phyloP scores from a whole-genome alignment of 2,888 invertebrate genomes.

The Rhabditoides inermis region DNA sequence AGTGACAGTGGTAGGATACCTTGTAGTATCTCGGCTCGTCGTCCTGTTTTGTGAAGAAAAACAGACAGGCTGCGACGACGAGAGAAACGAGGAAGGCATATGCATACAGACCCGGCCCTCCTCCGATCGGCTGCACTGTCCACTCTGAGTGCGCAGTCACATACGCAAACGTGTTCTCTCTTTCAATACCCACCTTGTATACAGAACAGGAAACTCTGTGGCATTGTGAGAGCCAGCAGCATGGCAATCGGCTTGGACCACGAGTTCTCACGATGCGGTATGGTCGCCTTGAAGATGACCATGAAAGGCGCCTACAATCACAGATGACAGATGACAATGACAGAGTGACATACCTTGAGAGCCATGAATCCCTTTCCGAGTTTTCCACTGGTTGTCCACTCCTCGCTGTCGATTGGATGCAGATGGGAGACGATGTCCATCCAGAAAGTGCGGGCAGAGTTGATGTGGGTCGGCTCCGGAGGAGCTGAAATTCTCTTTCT shows the following conservation, averaged over 20 bases:
- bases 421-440: too few relatives aligned
- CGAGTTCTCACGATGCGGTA: constrained; percentile 58
- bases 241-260: constrained; percentile 62
- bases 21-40: constrained; percentile 33
- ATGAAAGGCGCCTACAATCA: constrained; percentile 54
- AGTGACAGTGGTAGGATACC: constrained; percentile 9
- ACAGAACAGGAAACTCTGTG: constrained; percentile 43
- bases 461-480: too few relatives aligned
- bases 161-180: neutral
- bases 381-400: too few relatives aligned
- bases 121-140: constrained; percentile 11
- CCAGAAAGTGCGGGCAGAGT: too few relatives aligned
- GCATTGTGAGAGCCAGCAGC: constrained; percentile 58
- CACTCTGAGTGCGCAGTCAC: constrained; percentile 13
- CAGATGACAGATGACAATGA: constrained; percentile 3
- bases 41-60: constrained; percentile 22
- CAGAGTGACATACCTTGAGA: too few relatives aligned
- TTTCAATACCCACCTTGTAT: constrained; percentile 26
- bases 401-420: too few relatives aligned
- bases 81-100: constrained; percentile 23
- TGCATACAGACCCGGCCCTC: constrained; percentile 26
- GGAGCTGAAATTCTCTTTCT: constrained; percentile 1
- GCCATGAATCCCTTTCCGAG: too few relatives aligned
- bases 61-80: constrained; percentile 19
- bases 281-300: constrained; percentile 58